Evolutionary conservation across 2,888 invertebrate species (phyloP), one percentile per base, ranked within the genome.

Genomic region (Clunio marinus): DNA sequence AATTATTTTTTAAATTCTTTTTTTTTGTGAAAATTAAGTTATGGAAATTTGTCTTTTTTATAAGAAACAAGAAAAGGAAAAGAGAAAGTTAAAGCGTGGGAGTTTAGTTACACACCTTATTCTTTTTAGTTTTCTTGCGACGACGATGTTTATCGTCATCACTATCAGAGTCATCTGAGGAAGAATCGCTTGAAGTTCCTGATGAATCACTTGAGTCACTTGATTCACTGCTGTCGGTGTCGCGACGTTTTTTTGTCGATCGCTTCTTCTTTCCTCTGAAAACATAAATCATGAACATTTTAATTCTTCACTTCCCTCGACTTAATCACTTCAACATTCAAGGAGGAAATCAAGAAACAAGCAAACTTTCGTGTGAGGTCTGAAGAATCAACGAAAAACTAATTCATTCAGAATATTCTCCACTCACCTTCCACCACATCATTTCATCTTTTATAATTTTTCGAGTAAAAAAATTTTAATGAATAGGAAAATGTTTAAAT

Each of bases 171-270:
- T 51, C 66, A 15, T 63, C 63, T 20, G 68, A 58, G 7, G 69
- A 69, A 3, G 37, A 55, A 7, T 58, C 58, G 15, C 41, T 41
- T 17, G 68, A 68, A 7, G 68, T 55, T 4, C 13, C 28, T 5
- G 55, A 68, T 20, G 46, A 68, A 78, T 70, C 70, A n/a, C 71
- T 81, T 0, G 80, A 77, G 70, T 75, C 77, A 70, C 71, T 76
- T 1, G 76, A 74, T 70, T 78, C 80, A 70, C 77, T 77, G 71
- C 78, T 78, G 69, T 76, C 78, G 70, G 79, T 71, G 4, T 80
- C 77, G 72, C 81, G 82, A 4, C 81, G 80, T 27, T 83, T 84
- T 69, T 82, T 82, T n/a, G n/a, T n/a, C 41, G 83, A 81, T 60
- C 83, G 82, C 74, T 83, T 84, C 78, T 84, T 83, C 77, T 83